Conservation (phyloP, 2,797 vertebrate genomes). For the Sebastiscus albofasciatus region DNA sequence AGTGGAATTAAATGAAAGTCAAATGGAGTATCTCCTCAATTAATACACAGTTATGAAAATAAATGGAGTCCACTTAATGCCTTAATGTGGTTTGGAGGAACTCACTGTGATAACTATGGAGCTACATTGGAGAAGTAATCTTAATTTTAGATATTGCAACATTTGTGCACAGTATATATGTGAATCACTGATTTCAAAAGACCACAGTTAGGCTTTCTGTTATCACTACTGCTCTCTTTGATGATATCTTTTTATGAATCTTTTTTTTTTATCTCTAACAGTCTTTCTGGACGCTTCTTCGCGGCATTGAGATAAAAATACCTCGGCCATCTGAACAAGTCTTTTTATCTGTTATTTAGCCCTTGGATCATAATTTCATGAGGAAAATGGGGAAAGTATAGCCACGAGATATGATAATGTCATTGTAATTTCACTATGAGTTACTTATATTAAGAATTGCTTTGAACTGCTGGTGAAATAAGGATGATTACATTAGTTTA, state of each 20-base stretch:
- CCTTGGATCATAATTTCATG: constrained; percentile 42
- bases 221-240: constrained; percentile 44
- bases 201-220: constrained; percentile 19
- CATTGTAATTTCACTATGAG: constrained; percentile 16
- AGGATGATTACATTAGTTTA: background rate
- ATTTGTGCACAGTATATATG: background rate
- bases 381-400: background rate
- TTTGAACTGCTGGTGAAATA: constrained; percentile 13
- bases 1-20: constrained; percentile 6
- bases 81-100: constrained; percentile 7
- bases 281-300: constrained; percentile 9
- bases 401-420: constrained; percentile 24
- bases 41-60: background rate
- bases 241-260: constrained; percentile 59
- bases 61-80: background rate
- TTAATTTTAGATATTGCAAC: constrained; percentile 25
- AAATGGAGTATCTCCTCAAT: background rate
- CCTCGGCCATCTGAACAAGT: background rate
- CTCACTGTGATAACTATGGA: constrained; percentile 10
- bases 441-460: constrained; percentile 2
- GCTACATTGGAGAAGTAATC: background rate
- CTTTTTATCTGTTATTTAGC: constrained; percentile 32
- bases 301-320: constrained; percentile 17
- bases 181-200: background rate
- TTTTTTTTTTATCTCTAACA: constrained; percentile 22